Evolutionary conservation across 2,113 vertebrate species (phyloP), one percentile per base, ranked within the genome.

Genomic region (Mastomys coucha): DNA sequence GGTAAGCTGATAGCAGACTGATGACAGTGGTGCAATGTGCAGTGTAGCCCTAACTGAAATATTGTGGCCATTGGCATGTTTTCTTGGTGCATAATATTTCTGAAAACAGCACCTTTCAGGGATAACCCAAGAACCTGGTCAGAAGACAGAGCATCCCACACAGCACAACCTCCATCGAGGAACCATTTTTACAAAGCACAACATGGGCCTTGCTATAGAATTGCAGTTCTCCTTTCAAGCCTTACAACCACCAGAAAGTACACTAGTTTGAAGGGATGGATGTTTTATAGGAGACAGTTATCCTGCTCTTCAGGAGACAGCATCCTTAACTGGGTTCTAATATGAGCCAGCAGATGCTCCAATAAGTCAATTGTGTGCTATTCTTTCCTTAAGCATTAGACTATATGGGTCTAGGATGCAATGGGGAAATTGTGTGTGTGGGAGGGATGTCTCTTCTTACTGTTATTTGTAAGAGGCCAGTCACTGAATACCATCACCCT

Each of bases 311-410:
- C 36, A 93, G 58, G 22, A 75, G 63, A 17, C 3, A 19, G 3
- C 39, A 53, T 31, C 26, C 4, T 42, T 33, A 53, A 70, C 65
- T 26, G 26, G n/a, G 45, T 7, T 89, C 56, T 73, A 28, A 42
- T 0, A 24, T 24, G 33, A 85, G 16, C 28, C 8, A 45, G 14
- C 12, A 42, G n/a, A 60, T 28, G 56, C 85, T 80, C 36, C 39
- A 51, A 1, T 49, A 17, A 42, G 33, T 26, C 10, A 85, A 3
- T 5, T 3, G 14, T 1, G 28, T 5, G 5, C 19, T 1, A 24
- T 17, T 16, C 36, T 70, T 19, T 65, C 39, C 4, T 42, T 14
- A 28, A 63, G 12, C 51, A 45, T 28, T 24, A 26, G 70, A 60
- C 7, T 49, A 56, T 53, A 70, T 0, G 42, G 33, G 63, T 31